Conservation (phyloP, 2,113 vertebrate genomes). For the Halcyon senegalensis region DNA sequence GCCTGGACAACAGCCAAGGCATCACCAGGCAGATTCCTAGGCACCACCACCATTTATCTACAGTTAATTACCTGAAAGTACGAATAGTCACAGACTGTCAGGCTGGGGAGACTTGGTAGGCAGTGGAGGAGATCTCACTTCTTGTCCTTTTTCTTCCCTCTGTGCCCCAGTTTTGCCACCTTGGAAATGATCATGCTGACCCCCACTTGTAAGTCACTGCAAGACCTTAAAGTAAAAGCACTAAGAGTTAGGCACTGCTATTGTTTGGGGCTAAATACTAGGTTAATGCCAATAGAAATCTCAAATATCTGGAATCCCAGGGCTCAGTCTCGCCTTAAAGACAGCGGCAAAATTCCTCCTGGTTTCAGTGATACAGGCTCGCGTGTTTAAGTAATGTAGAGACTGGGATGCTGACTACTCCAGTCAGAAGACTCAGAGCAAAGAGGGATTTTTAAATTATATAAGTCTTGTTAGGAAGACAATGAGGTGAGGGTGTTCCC, state of each 20-base stretch:
- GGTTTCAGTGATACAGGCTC: not conserved
- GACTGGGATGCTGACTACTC: not conserved
- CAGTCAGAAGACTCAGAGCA: not conserved
- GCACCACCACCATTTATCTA: not conserved
- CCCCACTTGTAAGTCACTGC: not conserved
- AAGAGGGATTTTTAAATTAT: slow-evolving; percentile 1
- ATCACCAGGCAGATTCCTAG: not conserved
- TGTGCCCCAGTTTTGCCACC: not conserved
- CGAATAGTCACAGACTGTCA: not conserved
- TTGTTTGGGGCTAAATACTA: not conserved
- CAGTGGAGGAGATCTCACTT: not conserved
- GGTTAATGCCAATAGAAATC: not conserved
- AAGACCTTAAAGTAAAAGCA: not conserved
- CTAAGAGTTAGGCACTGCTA: not conserved
- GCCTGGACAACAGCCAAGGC: not conserved
- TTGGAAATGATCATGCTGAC: not conserved
- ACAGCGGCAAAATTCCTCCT: not conserved
- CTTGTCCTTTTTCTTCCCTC: not conserved
- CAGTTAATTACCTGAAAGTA: not conserved
- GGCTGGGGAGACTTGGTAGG: not conserved
- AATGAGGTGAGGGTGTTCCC: slow-evolving; percentile 27
- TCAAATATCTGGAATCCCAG: not conserved
- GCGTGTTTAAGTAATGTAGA: not conserved
- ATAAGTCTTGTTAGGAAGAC: slow-evolving; percentile 26
- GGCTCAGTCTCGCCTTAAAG: not conserved